Evolutionary conservation across 2,113 vertebrate species (phyloP).

Genomic region (Salvelinus namaycush): DNA sequence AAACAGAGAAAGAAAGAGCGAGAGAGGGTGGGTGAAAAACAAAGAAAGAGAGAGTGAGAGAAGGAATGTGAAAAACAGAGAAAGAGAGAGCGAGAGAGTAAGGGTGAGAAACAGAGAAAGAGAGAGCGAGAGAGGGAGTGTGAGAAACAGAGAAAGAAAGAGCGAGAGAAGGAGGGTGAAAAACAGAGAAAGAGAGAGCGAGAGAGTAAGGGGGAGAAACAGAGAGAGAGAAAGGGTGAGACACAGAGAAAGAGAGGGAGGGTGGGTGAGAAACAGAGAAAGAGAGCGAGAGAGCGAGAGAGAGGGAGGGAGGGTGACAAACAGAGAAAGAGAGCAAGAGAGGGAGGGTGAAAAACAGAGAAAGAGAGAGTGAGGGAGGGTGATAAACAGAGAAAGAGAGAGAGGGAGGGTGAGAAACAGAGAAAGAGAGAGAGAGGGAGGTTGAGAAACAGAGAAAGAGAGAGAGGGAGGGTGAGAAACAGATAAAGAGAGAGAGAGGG

Average conservation of each 20-base stretch:
- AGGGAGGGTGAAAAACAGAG: background rate
- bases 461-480: conserved; percentile 4
- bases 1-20: background rate
- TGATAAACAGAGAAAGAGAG: background rate
- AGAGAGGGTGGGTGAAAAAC: no score
- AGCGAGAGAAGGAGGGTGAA: background rate
- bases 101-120: background rate
- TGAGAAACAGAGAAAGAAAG: background rate
- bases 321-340: background rate
- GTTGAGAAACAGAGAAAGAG: background rate
- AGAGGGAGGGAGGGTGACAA: background rate
- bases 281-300: background rate
- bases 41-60: background rate
- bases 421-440: background rate
- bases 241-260: no score
- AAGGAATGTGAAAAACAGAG: background rate
- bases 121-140: conserved; percentile 18
- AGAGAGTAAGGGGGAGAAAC: no score
- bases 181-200: no score
- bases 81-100: background rate
- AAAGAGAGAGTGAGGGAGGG: background rate
- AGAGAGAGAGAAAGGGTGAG: no score
- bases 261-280: no score
- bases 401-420: background rate
- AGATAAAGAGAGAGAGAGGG: no score